These are phyloP conservation scores for Yponomeuta cagnagella DNA, from an alignment of 2,888 invertebrate species.

Conservation along the genomic window DNA sequence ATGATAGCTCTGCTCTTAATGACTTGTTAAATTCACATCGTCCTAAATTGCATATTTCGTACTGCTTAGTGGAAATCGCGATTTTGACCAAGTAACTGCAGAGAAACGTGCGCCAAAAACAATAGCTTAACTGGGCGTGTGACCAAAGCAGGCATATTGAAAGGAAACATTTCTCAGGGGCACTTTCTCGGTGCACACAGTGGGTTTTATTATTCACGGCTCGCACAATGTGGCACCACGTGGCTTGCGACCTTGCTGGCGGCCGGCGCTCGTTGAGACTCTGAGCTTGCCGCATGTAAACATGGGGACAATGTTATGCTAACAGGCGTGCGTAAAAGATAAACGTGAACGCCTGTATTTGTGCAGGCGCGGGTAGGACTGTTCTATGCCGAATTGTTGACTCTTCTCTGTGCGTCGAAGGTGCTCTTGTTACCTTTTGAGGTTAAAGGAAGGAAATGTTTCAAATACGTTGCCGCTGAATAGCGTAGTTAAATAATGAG, in stretches of 20 bases:
- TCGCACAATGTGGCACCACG: conserved; percentile 6
- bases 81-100: neutral
- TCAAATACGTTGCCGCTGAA: neutral
- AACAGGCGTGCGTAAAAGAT: conserved; percentile 38
- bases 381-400: neutral
- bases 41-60: neutral
- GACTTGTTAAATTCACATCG: neutral
- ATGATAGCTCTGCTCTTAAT: neutral
- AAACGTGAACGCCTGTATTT: conserved; percentile 24
- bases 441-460: neutral
- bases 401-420: neutral
- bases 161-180: conserved; percentile 6
- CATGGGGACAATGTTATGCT: conserved; percentile 37
- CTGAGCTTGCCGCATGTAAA: conserved; percentile 24
- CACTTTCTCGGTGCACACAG: neutral
- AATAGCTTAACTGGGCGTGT: neutral
- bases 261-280: conserved; percentile 1
- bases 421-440: neutral
- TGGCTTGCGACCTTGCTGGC: conserved; percentile 12
- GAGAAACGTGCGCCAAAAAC: neutral
- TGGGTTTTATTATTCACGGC: conserved; percentile 11
- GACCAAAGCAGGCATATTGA: neutral
- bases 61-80: neutral
- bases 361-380: neutral
- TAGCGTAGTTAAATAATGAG: neutral